Percentiles rank a stretch among this genome's conserved stretches.
phyloP scores from a whole-genome alignment of 2,797 vertebrate species.

The Gymnopithys bicolor region DNA sequence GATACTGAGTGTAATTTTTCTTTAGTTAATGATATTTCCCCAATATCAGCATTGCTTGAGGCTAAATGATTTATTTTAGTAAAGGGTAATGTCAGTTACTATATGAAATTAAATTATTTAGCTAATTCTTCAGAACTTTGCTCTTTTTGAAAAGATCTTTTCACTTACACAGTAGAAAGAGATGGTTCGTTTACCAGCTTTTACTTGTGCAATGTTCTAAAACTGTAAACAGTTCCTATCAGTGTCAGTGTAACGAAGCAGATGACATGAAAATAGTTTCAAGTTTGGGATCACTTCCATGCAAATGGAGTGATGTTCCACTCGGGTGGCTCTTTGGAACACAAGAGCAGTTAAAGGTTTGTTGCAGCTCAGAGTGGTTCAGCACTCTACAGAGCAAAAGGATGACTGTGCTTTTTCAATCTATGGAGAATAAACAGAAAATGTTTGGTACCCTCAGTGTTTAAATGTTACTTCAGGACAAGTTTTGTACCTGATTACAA shows the following conservation, averaged over 20 bases:
- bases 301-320: neutral
- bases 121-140: conserved; percentile 27
- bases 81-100: neutral
- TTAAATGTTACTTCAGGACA: neutral
- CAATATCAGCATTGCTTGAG: neutral
- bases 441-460: neutral
- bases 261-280: neutral
- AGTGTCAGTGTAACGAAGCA: neutral
- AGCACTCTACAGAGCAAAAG: neutral
- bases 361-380: neutral
- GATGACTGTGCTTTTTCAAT: neutral
- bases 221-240: neutral
- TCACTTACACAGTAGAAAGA: neutral
- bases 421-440: neutral
- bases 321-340: neutral
- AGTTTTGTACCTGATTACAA: neutral
- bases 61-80: neutral
- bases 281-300: neutral
- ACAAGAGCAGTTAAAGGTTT: neutral
- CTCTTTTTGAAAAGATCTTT: neutral
- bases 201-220: neutral
- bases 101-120: neutral
- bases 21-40: neutral
- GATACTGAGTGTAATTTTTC: neutral
- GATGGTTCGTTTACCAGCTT: neutral